Evolutionary conservation across 2,888 invertebrate genomes (phyloP).

Genomic region (Drosophila sordidula): DNA sequence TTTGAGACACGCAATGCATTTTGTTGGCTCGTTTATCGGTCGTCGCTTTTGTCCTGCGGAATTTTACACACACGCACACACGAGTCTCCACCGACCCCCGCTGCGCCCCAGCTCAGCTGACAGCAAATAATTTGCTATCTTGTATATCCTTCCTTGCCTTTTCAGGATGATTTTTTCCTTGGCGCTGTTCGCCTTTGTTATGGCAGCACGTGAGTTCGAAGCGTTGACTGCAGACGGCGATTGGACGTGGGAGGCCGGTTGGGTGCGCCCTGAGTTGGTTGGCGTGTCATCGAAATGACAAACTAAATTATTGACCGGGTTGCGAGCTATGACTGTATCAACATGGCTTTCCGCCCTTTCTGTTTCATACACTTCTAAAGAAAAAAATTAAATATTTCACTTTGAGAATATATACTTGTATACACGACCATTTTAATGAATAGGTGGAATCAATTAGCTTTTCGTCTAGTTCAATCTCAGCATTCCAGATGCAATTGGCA

Average conservation of each 20-base stretch:
- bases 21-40: constrained; percentile 12
- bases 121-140: constrained; percentile 69
- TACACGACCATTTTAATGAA: too few relatives aligned
- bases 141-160: constrained; percentile 43
- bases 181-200: constrained; percentile 26
- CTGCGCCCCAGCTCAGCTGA: constrained; percentile 32
- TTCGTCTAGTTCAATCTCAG: not conserved
- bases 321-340: constrained; percentile 7
- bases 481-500: not conserved
- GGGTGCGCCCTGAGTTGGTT: constrained; percentile 34
- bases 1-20: constrained; percentile 69
- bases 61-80: constrained; percentile 51
- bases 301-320: constrained; percentile 35
- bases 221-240: constrained; percentile 22
- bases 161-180: constrained; percentile 36
- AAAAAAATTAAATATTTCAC: not conserved
- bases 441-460: too few relatives aligned
- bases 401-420: too few relatives aligned
- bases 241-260: constrained; percentile 4
- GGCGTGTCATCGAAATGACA: constrained; percentile 47
- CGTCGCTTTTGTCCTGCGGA: constrained; percentile 47
- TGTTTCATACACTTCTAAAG: not conserved
- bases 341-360: constrained; percentile 2
- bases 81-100: not conserved
- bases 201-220: constrained; percentile 43